Evolutionary conservation across 2,113 vertebrate genomes (phyloP).

Genomic region (Labrus mixtus): DNA sequence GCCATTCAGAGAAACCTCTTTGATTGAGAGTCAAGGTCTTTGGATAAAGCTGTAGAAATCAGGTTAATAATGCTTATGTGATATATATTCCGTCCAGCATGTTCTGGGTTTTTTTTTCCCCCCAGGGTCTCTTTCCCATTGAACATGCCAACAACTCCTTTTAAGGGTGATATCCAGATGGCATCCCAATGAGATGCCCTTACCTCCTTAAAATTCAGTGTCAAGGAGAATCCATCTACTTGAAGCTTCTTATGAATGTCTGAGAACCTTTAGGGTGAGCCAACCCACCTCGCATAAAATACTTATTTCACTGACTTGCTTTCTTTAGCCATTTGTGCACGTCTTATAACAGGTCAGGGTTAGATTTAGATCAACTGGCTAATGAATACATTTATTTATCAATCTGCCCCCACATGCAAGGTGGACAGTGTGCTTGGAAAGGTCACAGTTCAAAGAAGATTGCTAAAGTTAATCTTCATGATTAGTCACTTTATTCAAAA

Average conservation of each 20-base stretch:
- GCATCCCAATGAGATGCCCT: neutral
- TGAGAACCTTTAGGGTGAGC: neutral
- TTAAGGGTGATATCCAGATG: neutral
- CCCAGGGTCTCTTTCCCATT: neutral
- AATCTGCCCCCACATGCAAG: neutral
- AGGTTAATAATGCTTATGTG: neutral
- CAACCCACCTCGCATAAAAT: neutral
- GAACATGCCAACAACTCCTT: conserved; percentile 7
- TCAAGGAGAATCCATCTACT: neutral
- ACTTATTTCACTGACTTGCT: neutral
- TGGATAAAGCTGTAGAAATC: neutral
- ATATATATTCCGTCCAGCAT: no score
- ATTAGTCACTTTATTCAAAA: conserved; percentile 20
- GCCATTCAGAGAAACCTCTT: neutral
- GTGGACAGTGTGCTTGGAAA: neutral
- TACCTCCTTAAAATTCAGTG: neutral
- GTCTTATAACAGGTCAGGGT: neutral
- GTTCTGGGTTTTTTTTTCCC: conserved; percentile 1
- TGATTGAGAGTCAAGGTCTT: neutral
- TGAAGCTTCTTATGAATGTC: neutral
- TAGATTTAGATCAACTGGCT: neutral
- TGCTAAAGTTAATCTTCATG: conserved; percentile 8
- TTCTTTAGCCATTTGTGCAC: neutral
- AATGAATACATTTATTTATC: no score
- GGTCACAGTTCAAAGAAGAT: conserved; percentile 1